Conservation (phyloP, 2,888 invertebrate genomes). For the Omphaloscelis lunosa region DNA sequence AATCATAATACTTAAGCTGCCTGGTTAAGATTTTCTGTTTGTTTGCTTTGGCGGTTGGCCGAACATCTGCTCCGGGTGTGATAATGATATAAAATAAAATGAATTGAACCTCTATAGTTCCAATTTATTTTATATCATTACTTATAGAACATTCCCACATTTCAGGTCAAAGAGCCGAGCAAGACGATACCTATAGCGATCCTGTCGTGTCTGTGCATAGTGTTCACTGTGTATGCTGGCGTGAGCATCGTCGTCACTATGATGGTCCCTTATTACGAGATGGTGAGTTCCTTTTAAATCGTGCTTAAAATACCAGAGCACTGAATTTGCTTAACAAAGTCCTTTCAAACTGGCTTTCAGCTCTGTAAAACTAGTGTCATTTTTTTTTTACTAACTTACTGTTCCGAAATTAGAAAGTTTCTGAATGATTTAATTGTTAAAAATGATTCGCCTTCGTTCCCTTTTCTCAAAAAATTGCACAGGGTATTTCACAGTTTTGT, state of each 20-base stretch:
- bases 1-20: background rate
- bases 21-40: background rate
- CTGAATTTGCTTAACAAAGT: background rate
- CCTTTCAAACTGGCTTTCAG: background rate
- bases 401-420: background rate
- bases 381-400: background rate
- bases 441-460: background rate
- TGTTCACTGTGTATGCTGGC: conserved; percentile 95
- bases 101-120: background rate
- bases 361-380: background rate
- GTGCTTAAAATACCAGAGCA: too few species aligned
- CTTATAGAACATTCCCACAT: conserved; percentile 35
- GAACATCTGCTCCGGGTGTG: background rate
- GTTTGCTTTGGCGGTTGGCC: background rate
- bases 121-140: too few species aligned
- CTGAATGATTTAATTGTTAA: background rate
- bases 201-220: conserved; percentile 93
- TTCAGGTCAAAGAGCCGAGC: conserved; percentile 93
- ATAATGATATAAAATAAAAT: background rate
- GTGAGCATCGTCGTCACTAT: conserved; percentile 97
- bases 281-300: conserved; percentile 70
- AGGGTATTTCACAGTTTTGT: background rate
- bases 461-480: background rate
- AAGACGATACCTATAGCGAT: conserved; percentile 96
- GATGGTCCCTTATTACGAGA: conserved; percentile 96